Percentiles rank a stretch among this genome's conserved stretches.
These are phyloP conservation scores for Chelonus formosanus DNA, from an alignment of 2,888 invertebrate genomes.

Conservation along the genomic window DNA sequence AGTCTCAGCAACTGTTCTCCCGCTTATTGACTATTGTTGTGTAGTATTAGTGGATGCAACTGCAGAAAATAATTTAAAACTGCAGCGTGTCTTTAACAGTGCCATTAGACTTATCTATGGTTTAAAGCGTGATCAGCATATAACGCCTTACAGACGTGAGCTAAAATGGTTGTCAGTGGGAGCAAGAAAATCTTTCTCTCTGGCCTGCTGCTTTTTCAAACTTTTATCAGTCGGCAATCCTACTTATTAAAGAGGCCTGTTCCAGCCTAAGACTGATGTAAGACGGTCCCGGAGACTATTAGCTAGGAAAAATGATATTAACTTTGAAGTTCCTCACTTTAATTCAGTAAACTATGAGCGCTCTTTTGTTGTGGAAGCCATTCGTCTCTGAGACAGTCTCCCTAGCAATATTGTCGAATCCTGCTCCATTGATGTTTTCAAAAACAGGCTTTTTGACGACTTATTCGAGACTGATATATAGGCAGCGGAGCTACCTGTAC, in stretches of 20 bases:
- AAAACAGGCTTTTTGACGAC: too few species aligned
- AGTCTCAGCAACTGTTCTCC: not conserved
- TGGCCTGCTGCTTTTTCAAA: not conserved
- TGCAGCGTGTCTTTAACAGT: slow-evolving; percentile 8
- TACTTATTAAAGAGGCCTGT: not conserved
- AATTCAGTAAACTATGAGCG: too few species aligned
- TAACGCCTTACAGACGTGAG: not conserved
- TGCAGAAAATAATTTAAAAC: slow-evolving; percentile 7
- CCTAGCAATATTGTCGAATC: too few species aligned
- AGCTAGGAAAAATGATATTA: not conserved
- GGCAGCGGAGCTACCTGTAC: too few species aligned
- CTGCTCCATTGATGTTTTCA: too few species aligned
- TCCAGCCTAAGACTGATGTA: not conserved
- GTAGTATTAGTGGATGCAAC: slow-evolving; percentile 3
- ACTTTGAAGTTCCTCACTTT: not conserved
- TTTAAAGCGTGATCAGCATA: not conserved
- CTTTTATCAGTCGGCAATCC: not conserved
- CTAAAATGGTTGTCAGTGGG: slow-evolving; percentile 1
- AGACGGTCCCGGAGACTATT: not conserved
- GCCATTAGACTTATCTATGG: slow-evolving; percentile 1
- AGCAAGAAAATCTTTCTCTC: not conserved
- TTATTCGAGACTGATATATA: too few species aligned
- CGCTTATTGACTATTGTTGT: slow-evolving; percentile 1
- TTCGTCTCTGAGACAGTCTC: too few species aligned
- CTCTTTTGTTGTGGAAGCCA: too few species aligned